These are phyloP conservation scores for Hirtodrosophila cameraria DNA, from an alignment of 2,888 invertebrate species.

Conservation along the genomic window DNA sequence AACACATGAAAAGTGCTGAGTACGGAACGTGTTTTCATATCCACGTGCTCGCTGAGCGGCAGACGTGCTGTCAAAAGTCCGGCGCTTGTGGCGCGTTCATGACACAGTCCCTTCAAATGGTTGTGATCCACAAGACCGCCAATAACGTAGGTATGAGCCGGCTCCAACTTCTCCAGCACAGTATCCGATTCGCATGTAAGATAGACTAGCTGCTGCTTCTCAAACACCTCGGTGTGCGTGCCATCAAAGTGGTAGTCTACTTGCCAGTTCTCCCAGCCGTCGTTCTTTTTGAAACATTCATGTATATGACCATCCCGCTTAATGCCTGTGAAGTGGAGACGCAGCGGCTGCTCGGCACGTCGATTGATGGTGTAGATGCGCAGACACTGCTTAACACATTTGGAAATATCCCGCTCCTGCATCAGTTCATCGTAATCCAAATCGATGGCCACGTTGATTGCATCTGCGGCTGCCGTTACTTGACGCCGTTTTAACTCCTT, in stretches of 20 bases:
- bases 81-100: slow-evolving; percentile 91
- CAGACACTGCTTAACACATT: slow-evolving; percentile 95
- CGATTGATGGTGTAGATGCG: slow-evolving; percentile 96
- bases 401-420: slow-evolving; percentile 94
- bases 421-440: slow-evolving; percentile 96
- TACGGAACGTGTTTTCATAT: slow-evolving; percentile 96
- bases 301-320: slow-evolving; percentile 88
- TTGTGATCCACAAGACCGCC: slow-evolving; percentile 99
- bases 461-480: slow-evolving; percentile 61
- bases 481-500: slow-evolving; percentile 88
- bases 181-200: slow-evolving; percentile 97
- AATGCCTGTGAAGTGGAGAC: slow-evolving; percentile 93
- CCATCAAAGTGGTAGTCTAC: slow-evolving; percentile 89
- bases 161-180: slow-evolving; percentile 89
- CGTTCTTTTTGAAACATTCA: slow-evolving; percentile 90
- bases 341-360: slow-evolving; percentile 90
- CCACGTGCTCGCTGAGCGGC: slow-evolving; percentile 94
- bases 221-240: slow-evolving; percentile 89
- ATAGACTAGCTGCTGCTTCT: slow-evolving; percentile 92
- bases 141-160: slow-evolving; percentile 94
- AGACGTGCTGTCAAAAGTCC: slow-evolving; percentile 92
- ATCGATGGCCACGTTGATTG: slow-evolving; percentile 89
- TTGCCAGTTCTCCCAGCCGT: slow-evolving; percentile 97
- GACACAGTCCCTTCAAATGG: slow-evolving; percentile 95
- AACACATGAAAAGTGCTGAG: slow-evolving; percentile 98